Conservation (phyloP, 2,888 invertebrate genomes). For the Acronicta alni region DNA sequence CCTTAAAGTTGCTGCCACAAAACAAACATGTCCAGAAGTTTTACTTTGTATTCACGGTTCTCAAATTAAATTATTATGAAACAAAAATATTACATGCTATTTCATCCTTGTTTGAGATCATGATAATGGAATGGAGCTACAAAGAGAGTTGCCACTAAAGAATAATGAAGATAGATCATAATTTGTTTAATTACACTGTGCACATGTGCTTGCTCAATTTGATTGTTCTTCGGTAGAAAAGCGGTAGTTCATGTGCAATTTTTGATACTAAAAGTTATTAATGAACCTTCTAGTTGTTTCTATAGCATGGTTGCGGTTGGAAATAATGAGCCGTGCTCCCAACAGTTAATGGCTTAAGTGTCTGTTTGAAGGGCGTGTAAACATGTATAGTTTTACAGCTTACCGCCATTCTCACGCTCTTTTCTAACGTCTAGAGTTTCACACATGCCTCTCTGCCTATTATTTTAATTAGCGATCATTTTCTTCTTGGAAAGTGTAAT, state of each 20-base stretch:
- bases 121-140: too few species aligned
- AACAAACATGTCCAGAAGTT: conserved; percentile 9
- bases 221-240: too few species aligned
- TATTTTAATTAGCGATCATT: conserved; percentile 27
- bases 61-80: not conserved
- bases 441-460: conserved; percentile 8
- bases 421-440: conserved; percentile 23
- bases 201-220: too few species aligned
- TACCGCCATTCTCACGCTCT: conserved; percentile 26
- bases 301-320: conserved; percentile 11
- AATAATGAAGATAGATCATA: too few species aligned
- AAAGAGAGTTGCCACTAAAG: too few species aligned
- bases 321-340: conserved; percentile 54
- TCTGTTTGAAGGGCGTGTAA: conserved; percentile 29
- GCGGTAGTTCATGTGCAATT: too few species aligned
- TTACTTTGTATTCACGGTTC: not conserved
- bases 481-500: conserved; percentile 8
- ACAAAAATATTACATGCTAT: too few species aligned
- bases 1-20: conserved; percentile 50
- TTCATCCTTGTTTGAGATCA: too few species aligned
- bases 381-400: conserved; percentile 31
- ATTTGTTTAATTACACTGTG: too few species aligned
- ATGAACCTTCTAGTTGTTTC: conserved; percentile 6
- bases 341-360: conserved; percentile 47
- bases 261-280: too few species aligned